Evolutionary conservation across 2,888 invertebrate genomes (phyloP).

Genomic region (Iphiclides podalirius): DNA sequence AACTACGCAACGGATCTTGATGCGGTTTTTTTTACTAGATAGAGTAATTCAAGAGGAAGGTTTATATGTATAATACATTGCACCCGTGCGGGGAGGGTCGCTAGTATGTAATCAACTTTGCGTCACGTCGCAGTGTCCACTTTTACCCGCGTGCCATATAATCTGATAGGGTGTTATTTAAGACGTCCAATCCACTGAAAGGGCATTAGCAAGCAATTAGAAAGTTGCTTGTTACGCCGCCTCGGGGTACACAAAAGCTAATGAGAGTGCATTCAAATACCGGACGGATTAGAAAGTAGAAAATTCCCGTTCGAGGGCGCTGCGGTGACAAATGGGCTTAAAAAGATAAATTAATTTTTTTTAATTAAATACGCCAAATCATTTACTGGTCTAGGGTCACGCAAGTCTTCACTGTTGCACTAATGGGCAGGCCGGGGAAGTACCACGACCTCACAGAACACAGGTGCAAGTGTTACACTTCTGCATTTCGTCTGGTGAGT

Average conservation of each 20-base stretch:
- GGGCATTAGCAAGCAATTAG: constrained; percentile 53
- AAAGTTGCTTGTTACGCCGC: constrained; percentile 54
- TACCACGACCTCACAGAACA: no score
- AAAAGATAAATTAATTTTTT: constrained; percentile 23
- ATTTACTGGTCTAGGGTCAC: no score
- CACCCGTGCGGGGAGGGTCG: no score
- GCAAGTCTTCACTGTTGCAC: no score
- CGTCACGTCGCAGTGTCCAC: constrained; percentile 17
- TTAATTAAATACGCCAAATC: constrained; percentile 16
- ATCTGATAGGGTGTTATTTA: constrained; percentile 11
- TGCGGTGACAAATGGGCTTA: constrained; percentile 39
- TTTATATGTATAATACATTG: no score
- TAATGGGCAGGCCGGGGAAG: no score
- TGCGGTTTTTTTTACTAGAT: no score
- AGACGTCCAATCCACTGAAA: constrained; percentile 26
- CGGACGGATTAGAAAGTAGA: constrained; percentile 71
- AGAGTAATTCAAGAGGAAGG: no score
- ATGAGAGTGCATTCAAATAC: constrained; percentile 61
- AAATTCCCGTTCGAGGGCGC: constrained; percentile 51
- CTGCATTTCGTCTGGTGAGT: no score
- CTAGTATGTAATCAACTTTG: no score
- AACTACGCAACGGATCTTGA: no score
- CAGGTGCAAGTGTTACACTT: no score
- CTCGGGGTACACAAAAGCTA: constrained; percentile 63
- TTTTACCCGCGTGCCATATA: constrained; percentile 4